These are phyloP conservation scores for Naja naja DNA, from an alignment of 2,113 vertebrate genomes.

Conservation along the genomic window DNA sequence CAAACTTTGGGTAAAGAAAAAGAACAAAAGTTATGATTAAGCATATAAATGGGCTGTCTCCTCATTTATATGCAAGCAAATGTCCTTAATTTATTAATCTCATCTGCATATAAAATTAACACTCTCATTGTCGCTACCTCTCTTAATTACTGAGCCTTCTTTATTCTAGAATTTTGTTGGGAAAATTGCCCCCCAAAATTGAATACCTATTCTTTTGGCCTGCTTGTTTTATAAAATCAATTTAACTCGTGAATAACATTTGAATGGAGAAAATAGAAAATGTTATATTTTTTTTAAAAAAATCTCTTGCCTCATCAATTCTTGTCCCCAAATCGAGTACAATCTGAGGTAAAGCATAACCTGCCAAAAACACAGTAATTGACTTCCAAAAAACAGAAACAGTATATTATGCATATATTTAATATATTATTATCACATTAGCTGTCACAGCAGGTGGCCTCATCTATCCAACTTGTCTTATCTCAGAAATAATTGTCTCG, in stretches of 20 bases:
- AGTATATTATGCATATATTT: not conserved
- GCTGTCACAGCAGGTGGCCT: not conserved
- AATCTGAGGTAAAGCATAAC: not conserved
- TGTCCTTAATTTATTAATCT: constrained; percentile 66
- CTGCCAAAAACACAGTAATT: not conserved
- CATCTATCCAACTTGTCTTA: not conserved
- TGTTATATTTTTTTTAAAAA: not conserved
- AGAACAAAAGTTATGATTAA: constrained; percentile 58
- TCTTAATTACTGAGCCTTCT: constrained; percentile 38
- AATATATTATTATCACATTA: not conserved
- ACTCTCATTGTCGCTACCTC: constrained; percentile 28
- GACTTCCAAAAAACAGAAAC: not conserved
- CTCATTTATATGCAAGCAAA: constrained; percentile 63
- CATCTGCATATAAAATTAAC: constrained; percentile 63
- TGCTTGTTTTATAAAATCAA: not conserved
- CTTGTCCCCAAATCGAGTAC: not conserved
- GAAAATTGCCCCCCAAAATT: not conserved
- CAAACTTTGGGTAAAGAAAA: constrained; percentile 47
- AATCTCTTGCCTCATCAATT: not conserved
- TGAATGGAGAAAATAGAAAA: not conserved
- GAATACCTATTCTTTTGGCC: not conserved
- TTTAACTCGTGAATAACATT: not conserved
- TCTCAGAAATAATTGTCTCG: not conserved
- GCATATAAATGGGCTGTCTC: constrained; percentile 61
- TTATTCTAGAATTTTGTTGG: constrained; percentile 24